phyloP scores from a whole-genome alignment of 2,888 invertebrate species.

The Neoascia interrupta region DNA sequence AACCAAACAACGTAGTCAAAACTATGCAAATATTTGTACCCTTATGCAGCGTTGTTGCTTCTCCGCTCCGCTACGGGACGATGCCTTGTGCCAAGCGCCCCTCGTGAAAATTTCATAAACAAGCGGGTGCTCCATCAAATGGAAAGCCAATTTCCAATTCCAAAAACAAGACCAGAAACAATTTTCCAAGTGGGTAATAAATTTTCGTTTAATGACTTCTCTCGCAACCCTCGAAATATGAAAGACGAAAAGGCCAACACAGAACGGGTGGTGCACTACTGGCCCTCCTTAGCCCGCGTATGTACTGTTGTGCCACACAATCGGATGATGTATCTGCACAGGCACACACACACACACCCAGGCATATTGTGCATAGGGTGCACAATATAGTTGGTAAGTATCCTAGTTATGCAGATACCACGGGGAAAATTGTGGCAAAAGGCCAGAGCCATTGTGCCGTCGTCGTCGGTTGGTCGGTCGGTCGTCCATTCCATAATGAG shows the following conservation, averaged over 20 bases:
- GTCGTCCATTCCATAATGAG: slow-evolving; percentile 48
- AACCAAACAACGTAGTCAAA: slow-evolving; percentile 1
- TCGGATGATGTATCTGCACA: slow-evolving; percentile 49
- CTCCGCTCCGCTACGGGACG: no score
- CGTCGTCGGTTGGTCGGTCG: no score
- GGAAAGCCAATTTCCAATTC: slow-evolving; percentile 60
- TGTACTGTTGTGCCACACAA: slow-evolving; percentile 26
- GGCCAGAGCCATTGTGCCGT: slow-evolving; percentile 42
- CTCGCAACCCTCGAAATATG: slow-evolving; percentile 3
- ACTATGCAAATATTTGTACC: slow-evolving; percentile 49
- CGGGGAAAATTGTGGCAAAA: slow-evolving; percentile 34
- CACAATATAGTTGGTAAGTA: slow-evolving; percentile 6
- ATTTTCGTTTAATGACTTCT: slow-evolving; percentile 60
- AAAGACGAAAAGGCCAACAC: neutral
- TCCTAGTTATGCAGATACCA: slow-evolving; percentile 24
- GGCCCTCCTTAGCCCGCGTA: no score
- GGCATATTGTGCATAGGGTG: neutral
- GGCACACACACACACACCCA: slow-evolving; percentile 1
- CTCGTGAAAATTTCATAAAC: slow-evolving; percentile 50
- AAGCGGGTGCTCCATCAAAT: slow-evolving; percentile 57
- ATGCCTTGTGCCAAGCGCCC: neutral
- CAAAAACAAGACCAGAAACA: slow-evolving; percentile 61
- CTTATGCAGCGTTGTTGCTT: neutral
- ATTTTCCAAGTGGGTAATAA: slow-evolving; percentile 66
- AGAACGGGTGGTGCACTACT: no score